phyloP scores from a whole-genome alignment of 2,797 vertebrate species.

The Cirrhinus molitorella region DNA sequence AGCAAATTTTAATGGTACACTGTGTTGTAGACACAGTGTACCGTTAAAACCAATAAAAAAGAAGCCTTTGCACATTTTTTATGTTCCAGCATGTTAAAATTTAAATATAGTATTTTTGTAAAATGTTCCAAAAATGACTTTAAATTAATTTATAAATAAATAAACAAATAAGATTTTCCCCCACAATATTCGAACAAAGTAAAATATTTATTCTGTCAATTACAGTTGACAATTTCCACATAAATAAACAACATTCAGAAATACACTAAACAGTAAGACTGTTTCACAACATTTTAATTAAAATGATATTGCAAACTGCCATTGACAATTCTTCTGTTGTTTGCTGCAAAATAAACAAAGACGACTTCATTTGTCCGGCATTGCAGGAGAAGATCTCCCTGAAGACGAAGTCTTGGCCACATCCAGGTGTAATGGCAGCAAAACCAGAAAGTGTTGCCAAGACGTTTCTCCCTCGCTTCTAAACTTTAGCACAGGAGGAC shows the following conservation, averaged over 20 bases:
- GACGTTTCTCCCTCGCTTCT: constrained; percentile 47
- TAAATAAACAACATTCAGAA: neutral
- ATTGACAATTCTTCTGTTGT: neutral
- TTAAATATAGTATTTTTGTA: neutral
- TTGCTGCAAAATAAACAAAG: constrained; percentile 18
- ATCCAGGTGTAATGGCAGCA: constrained; percentile 68
- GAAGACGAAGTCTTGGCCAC: constrained; percentile 50
- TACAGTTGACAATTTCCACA: neutral
- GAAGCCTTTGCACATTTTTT: neutral
- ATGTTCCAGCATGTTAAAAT: neutral
- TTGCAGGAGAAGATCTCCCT: constrained; percentile 32
- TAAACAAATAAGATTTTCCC: neutral
- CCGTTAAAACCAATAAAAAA: neutral
- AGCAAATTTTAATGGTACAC: no score
- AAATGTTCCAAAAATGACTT: neutral
- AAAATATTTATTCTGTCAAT: neutral
- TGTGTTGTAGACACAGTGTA: neutral
- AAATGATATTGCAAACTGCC: neutral
- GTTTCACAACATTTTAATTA: neutral
- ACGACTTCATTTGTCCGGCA: constrained; percentile 2
- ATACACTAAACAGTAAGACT: neutral
- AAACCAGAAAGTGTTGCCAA: constrained; percentile 62
- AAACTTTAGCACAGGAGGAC: constrained; percentile 62
- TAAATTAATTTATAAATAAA: neutral
- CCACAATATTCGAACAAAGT: neutral